Conservation (phyloP, 2,113 vertebrate genomes). For the Chamaea fasciata region DNA sequence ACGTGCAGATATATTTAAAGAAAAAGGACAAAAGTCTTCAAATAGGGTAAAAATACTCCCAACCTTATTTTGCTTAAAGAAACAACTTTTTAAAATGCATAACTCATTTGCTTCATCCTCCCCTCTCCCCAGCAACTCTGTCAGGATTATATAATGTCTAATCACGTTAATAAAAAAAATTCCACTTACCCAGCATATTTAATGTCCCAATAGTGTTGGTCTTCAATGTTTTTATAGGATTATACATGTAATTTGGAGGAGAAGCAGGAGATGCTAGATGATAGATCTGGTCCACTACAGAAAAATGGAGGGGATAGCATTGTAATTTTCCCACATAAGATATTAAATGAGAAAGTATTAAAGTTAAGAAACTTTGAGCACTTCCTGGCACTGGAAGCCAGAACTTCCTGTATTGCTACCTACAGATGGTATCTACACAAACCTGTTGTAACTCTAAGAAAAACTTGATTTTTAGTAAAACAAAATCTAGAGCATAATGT, state of each 20-base stretch:
- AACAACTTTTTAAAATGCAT: neutral
- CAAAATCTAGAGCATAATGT: neutral
- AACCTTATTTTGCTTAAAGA: neutral
- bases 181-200: constrained; percentile 93
- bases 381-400: neutral
- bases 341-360: neutral
- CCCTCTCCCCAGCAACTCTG: neutral
- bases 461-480: neutral
- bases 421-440: neutral
- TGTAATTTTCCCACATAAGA: neutral
- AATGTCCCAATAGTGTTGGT: constrained; percentile 97
- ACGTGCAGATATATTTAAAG: neutral
- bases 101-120: neutral
- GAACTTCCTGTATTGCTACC: neutral
- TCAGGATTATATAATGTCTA: neutral
- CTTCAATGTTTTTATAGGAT: constrained; percentile 97
- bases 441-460: neutral
- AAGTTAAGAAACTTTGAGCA: neutral
- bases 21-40: neutral
- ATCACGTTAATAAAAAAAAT: neutral
- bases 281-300: constrained; percentile 96
- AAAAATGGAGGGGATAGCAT: neutral
- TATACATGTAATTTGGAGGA: constrained; percentile 99
- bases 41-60: neutral
- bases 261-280: constrained; percentile 96